phyloP scores from a whole-genome alignment of 2,113 vertebrate species.

The Eulacestoma nigropectus region DNA sequence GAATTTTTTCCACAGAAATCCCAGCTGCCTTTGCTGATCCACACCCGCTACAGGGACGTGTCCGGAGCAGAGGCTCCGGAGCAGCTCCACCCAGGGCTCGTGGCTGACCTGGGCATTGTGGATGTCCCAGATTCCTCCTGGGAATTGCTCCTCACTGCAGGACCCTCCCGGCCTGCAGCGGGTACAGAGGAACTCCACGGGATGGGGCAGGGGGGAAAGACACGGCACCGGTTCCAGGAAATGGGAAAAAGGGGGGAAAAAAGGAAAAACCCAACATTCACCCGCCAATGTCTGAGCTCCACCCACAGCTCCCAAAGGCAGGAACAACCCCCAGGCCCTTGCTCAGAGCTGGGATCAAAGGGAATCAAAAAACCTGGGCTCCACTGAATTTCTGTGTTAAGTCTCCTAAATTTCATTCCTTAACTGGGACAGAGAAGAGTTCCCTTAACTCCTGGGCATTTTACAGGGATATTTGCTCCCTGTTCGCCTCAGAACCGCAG shows the following conservation, averaged over 20 bases:
- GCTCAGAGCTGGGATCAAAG: background rate
- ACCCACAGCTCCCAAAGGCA: background rate
- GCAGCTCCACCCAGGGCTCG: background rate
- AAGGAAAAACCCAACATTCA: accelerated
- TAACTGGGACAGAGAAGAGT: background rate
- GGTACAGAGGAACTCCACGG: background rate
- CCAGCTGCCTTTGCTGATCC: background rate
- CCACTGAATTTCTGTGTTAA: accelerated
- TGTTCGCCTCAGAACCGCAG: background rate
- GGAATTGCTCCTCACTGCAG: background rate
- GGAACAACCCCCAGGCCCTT: background rate
- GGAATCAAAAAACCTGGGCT: background rate
- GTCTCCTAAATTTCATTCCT: background rate
- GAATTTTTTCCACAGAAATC: no score
- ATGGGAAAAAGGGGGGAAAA: background rate
- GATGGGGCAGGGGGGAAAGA: background rate
- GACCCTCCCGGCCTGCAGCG: background rate
- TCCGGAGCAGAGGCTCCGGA: accelerated
- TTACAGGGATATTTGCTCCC: background rate
- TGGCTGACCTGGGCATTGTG: accelerated
- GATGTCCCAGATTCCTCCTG: background rate
- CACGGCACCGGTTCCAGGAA: background rate
- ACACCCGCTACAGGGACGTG: background rate
- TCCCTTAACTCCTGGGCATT: background rate
- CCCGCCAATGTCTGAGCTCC: background rate